A percentile compares a stretch with the other conserved stretches of the same genome.
Evolutionary conservation across 2,113 vertebrate genomes (phyloP).

Genomic region (Monopterus albus): DNA sequence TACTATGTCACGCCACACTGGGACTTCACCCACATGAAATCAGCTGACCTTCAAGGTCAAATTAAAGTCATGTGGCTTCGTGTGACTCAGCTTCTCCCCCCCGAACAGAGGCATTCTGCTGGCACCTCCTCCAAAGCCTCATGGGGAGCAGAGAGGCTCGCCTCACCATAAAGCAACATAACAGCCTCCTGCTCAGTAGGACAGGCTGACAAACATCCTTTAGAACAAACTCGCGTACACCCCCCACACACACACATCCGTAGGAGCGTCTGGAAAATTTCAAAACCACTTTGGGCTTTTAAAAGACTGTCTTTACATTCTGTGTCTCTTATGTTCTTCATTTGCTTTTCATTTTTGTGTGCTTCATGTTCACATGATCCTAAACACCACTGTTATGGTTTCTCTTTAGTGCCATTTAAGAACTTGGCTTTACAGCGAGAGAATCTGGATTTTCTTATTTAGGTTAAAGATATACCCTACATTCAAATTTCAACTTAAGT

Average conservation of each 20-base stretch:
- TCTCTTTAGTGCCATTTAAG: too few relatives aligned
- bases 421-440: too few relatives aligned
- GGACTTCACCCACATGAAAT: background rate
- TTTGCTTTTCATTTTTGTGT: background rate
- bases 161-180: slow-evolving; percentile 59
- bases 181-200: slow-evolving; percentile 65
- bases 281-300: background rate
- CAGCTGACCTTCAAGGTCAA: background rate
- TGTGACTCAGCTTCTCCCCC: slow-evolving; percentile 45
- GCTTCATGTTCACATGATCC: background rate
- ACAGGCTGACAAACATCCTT: slow-evolving; percentile 67
- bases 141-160: slow-evolving; percentile 49
- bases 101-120: slow-evolving; percentile 35
- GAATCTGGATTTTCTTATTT: too few relatives aligned
- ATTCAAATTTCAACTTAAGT: too few relatives aligned
- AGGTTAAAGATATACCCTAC: too few relatives aligned
- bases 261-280: background rate
- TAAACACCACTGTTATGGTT: background rate
- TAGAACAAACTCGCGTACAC: slow-evolving; percentile 7
- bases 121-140: slow-evolving; percentile 55
- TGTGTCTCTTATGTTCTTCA: background rate
- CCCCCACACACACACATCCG: slow-evolving; percentile 11
- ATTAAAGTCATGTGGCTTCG: slow-evolving; percentile 10
- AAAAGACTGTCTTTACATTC: background rate
- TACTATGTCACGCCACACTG: background rate